Conservation (phyloP, 2,888 invertebrate genomes). For the Crepidodera aurea region DNA sequence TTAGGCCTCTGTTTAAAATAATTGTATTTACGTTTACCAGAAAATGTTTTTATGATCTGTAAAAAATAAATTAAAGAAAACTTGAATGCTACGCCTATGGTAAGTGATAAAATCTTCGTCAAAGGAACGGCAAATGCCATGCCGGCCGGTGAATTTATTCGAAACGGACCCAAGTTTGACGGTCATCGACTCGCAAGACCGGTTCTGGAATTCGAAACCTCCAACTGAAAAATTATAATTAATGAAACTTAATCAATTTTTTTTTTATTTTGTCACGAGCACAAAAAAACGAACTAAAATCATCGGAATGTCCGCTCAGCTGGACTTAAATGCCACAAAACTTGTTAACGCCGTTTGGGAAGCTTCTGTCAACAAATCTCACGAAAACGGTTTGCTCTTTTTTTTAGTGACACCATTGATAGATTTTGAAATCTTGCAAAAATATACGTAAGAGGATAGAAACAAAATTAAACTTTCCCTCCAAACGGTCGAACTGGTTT, state of each 20-base stretch:
- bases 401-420: no score
- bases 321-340: constrained; percentile 8
- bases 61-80: neutral
- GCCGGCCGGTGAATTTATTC: constrained; percentile 10
- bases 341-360: neutral
- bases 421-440: no score
- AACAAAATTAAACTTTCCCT: no score
- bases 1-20: no score
- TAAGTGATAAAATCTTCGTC: neutral
- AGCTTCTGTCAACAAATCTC: neutral
- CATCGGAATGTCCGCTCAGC: constrained; percentile 1
- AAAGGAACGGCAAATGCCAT: neutral
- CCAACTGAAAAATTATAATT: constrained; percentile 20
- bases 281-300: neutral
- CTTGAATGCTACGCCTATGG: neutral
- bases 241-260: constrained; percentile 13
- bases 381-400: no score
- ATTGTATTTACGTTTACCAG: no score
- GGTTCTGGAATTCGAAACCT: constrained; percentile 24
- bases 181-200: constrained; percentile 24
- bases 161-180: constrained; percentile 7
- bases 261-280: constrained; percentile 11
- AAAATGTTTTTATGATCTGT: neutral
- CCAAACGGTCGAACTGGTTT: no score
- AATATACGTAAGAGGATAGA: no score